Conservation (phyloP, 1,140 invertebrate genomes). For the Zaprionus capensis region DNA sequence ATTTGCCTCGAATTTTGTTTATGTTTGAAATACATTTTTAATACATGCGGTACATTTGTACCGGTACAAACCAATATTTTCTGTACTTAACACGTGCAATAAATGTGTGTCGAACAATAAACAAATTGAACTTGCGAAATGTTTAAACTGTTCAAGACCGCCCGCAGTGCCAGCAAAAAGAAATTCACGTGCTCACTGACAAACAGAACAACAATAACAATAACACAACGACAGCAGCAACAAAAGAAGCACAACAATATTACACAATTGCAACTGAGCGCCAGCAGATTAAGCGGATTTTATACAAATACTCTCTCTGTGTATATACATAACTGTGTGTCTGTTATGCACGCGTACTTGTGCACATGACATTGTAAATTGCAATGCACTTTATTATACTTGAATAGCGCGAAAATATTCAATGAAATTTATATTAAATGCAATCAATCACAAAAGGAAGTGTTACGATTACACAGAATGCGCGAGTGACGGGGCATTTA, state of each 20-base stretch:
- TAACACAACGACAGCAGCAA: not conserved
- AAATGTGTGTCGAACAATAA: conserved; percentile 11
- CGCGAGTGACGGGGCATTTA: not conserved
- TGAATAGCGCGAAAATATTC: conserved; percentile 12
- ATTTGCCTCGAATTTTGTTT: not conserved
- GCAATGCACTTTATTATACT: conserved; percentile 10
- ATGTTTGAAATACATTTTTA: not conserved
- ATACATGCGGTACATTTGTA: not conserved
- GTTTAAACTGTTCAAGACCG: conserved; percentile 1
- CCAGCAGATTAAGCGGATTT: conserved; percentile 23
- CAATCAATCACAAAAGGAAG: not conserved
- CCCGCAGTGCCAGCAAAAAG: conserved; percentile 16
- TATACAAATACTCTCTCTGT: conserved; percentile 1
- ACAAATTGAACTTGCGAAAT: conserved; percentile 32
- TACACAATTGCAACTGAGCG: conserved; percentile 34
- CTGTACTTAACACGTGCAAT: conserved; percentile 11
- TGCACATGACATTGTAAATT: conserved; percentile 6
- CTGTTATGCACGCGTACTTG: not conserved
- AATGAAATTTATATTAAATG: conserved; percentile 17
- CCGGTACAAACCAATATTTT: conserved; percentile 10
- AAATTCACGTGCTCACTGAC: conserved; percentile 26
- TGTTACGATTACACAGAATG: not conserved
- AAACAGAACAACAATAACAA: conserved; percentile 3
- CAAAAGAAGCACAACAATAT: conserved; percentile 14
- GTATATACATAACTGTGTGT: not conserved